Conservation (phyloP, 2,888 invertebrate species). For the Eulithis prunata region DNA sequence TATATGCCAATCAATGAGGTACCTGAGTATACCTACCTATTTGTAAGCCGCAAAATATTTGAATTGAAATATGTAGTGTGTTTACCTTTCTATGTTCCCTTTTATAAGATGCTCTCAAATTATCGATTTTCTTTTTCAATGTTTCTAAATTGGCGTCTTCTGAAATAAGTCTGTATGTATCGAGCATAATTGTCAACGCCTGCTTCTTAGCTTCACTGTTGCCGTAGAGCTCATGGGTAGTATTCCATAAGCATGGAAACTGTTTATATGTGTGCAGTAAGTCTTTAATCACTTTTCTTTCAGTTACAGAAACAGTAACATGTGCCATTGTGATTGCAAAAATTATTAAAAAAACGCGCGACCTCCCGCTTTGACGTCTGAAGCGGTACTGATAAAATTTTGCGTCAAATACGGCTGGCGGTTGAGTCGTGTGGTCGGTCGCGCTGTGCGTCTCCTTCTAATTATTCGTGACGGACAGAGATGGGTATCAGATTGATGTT, state of each 20-base stretch:
- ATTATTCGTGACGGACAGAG: slow-evolving; percentile 3
- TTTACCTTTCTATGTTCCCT: slow-evolving; percentile 44
- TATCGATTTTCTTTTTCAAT: slow-evolving; percentile 42
- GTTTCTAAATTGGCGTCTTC: slow-evolving; percentile 27
- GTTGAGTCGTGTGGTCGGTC: slow-evolving; percentile 19
- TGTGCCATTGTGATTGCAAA: background rate
- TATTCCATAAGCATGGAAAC: slow-evolving; percentile 40
- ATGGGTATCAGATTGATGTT: slow-evolving; percentile 6
- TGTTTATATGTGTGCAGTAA: slow-evolving; percentile 35
- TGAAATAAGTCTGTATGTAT: slow-evolving; percentile 31
- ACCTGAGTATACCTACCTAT: no score
- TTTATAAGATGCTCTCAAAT: slow-evolving; percentile 40
- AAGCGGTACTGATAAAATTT: slow-evolving; percentile 23
- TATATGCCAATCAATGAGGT: no score
- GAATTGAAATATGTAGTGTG: background rate
- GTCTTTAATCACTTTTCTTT: slow-evolving; percentile 29
- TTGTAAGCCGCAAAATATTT: no score
- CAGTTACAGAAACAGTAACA: slow-evolving; percentile 10
- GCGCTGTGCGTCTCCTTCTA: slow-evolving; percentile 16
- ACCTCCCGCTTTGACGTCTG: slow-evolving; percentile 3
- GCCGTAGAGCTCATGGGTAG: slow-evolving; percentile 23
- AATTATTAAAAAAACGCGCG: slow-evolving; percentile 8
- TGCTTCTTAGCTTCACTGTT: slow-evolving; percentile 28
- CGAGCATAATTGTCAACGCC: slow-evolving; percentile 30
- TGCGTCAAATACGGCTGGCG: slow-evolving; percentile 15